A percentile compares a stretch with the other conserved stretches of the same genome.
Evolutionary conservation across 2,888 invertebrate genomes (phyloP).

Genomic region (Cistogaster globosa): DNA sequence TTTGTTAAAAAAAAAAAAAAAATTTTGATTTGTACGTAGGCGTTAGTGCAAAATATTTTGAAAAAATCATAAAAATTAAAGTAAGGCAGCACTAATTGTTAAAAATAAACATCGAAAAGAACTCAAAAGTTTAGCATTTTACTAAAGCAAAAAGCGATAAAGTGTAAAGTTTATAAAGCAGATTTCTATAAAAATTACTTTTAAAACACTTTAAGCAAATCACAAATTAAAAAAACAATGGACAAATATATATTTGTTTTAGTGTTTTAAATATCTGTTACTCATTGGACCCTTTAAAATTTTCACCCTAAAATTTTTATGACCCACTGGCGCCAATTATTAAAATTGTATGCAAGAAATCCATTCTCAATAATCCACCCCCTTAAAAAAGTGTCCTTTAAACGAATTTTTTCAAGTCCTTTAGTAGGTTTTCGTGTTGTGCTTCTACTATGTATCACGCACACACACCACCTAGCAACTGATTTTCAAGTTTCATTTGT

Average conservation of each 20-base stretch:
- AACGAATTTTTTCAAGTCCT: constrained; percentile 47
- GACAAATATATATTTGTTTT: too few relatives aligned
- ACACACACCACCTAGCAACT: constrained; percentile 54
- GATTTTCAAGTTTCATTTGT: constrained; percentile 43
- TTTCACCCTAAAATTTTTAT: constrained; percentile 31
- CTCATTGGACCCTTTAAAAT: constrained; percentile 26
- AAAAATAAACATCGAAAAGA: background rate
- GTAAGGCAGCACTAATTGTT: constrained; percentile 10
- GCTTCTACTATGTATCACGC: background rate
- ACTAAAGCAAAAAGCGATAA: background rate
- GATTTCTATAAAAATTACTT: too few relatives aligned
- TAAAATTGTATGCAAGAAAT: constrained; percentile 31
- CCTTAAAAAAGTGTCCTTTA: constrained; percentile 18
- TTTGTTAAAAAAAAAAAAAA: constrained; percentile 42
- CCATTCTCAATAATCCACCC: constrained; percentile 51
- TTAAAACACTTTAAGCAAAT: too few relatives aligned
- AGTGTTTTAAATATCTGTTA: background rate
- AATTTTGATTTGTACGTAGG: constrained; percentile 48
- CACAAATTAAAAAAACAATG: too few relatives aligned
- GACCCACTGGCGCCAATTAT: constrained; percentile 66
- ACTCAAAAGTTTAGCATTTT: background rate
- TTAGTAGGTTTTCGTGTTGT: constrained; percentile 48
- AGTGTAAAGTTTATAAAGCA: too few relatives aligned
- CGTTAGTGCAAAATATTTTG: constrained; percentile 33
- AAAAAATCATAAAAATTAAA: constrained; percentile 17